Conservation (phyloP, 2,113 vertebrate species). For the Cyanoramphus novaezelandiae region DNA sequence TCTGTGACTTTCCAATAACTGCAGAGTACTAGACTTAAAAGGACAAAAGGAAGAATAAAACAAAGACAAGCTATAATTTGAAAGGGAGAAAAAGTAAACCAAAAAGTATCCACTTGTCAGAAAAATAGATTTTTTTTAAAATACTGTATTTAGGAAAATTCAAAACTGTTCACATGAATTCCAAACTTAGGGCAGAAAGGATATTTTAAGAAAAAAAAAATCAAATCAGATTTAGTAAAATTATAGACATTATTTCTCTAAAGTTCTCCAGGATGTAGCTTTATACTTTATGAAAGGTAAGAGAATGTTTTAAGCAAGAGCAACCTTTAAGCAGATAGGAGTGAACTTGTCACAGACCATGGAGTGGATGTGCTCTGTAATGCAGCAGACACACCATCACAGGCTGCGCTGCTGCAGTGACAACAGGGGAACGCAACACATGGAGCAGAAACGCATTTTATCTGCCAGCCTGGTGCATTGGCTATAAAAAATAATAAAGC, state of each 20-base stretch:
- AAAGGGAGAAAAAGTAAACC: background rate
- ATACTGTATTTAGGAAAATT: background rate
- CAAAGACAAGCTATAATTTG: background rate
- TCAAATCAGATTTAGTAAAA: background rate
- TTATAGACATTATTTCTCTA: background rate
- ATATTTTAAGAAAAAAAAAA: background rate
- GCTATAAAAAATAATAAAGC: background rate
- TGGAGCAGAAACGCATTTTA: background rate
- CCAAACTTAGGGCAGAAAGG: background rate
- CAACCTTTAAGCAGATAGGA: background rate
- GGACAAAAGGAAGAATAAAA: background rate
- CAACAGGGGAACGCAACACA: background rate
- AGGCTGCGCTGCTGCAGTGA: background rate
- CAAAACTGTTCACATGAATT: background rate
- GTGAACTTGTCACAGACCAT: background rate
- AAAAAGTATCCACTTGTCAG: background rate
- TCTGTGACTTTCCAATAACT: constrained; percentile 6
- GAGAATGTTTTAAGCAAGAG: background rate
- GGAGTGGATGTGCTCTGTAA: background rate
- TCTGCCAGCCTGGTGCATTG: background rate
- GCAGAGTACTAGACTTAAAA: background rate
- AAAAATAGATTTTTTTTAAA: background rate
- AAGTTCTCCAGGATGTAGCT: background rate
- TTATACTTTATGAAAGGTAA: background rate
- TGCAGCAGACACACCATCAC: background rate